Percentiles rank a stretch among this genome's conserved stretches.
These are phyloP conservation scores for Bombus sibiricus DNA, from an alignment of 1,140 invertebrate genomes.

Conservation along the genomic window DNA sequence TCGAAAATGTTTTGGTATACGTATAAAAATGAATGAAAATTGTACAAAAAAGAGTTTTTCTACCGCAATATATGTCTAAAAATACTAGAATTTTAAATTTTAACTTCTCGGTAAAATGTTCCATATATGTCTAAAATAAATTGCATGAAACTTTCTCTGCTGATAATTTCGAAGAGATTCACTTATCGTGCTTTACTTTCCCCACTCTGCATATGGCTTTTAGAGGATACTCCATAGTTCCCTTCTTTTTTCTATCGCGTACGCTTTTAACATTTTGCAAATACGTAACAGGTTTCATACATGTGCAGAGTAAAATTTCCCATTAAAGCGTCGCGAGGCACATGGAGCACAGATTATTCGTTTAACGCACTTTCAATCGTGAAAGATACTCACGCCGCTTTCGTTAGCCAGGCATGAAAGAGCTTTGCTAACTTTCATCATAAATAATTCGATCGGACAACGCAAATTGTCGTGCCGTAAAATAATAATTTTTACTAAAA, in stretches of 20 bases:
- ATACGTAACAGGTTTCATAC: not conserved
- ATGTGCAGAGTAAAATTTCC: not conserved
- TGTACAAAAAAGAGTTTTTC: no score
- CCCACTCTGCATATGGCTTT: not conserved
- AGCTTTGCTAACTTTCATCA: not conserved
- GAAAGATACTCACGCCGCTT: not conserved
- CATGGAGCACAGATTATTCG: not conserved
- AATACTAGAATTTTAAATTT: no score
- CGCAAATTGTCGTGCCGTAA: not conserved
- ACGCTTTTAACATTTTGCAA: not conserved
- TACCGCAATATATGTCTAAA: no score
- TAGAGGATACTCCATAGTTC: not conserved
- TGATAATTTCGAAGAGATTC: not conserved
- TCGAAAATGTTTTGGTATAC: no score
- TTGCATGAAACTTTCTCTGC: not conserved
- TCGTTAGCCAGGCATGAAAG: not conserved
- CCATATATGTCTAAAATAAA: not conserved
- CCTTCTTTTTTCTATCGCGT: not conserved
- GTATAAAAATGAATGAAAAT: no score
- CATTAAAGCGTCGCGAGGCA: not conserved
- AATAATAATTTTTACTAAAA: no score
- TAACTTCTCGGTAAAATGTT: not conserved
- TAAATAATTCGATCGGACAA: not conserved
- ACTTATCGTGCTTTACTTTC: not conserved
- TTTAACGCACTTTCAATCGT: constrained; percentile 4